These are phyloP conservation scores for Chrysochloris asiatica DNA, from an alignment of 2,113 vertebrate species.

Conservation along the genomic window DNA sequence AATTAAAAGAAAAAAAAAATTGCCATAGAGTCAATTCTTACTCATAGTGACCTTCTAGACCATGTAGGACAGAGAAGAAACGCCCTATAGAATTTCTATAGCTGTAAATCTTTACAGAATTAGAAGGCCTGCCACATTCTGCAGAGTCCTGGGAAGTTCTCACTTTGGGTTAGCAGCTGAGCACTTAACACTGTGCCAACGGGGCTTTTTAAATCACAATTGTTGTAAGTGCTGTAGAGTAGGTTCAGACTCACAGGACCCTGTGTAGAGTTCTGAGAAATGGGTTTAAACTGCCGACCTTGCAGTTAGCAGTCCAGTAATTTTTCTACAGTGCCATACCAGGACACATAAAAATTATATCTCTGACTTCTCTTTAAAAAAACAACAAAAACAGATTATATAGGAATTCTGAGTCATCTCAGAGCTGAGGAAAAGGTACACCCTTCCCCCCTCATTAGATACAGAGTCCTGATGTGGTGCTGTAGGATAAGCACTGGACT, in stretches of 20 bases:
- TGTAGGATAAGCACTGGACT: too few relatives aligned
- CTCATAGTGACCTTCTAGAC: not conserved
- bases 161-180: not conserved
- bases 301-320: too few relatives aligned
- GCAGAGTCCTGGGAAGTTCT: not conserved
- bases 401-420: not conserved
- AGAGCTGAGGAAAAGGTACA: not conserved
- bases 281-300: too few relatives aligned
- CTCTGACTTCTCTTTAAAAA: slow-evolving; percentile 15
- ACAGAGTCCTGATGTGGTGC: too few relatives aligned
- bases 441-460: too few relatives aligned
- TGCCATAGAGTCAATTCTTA: not conserved
- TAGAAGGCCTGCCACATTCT: too few relatives aligned
- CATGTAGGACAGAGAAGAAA: not conserved
- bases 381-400: not conserved
- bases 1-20: too few relatives aligned
- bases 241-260: too few relatives aligned
- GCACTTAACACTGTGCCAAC: not conserved
- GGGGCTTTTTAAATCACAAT: not conserved
- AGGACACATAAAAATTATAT: not conserved
- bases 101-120: too few relatives aligned
- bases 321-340: too few relatives aligned
- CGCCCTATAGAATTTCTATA: not conserved
- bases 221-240: too few relatives aligned
- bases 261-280: too few relatives aligned